phyloP scores from a whole-genome alignment of 1,140 invertebrate genomes.

The Latrodectus geometricus region DNA sequence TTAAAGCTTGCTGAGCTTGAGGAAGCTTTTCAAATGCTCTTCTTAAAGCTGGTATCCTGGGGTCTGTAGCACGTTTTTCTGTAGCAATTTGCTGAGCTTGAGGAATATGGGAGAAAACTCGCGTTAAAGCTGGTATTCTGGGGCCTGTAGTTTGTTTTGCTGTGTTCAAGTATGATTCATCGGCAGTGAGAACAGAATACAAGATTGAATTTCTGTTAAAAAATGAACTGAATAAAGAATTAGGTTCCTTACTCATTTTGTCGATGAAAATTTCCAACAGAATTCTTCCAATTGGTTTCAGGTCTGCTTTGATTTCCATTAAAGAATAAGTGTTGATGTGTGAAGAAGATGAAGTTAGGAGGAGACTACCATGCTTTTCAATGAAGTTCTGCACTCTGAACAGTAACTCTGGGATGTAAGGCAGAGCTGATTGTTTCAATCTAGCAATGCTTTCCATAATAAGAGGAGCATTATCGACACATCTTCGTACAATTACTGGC shows the following conservation, averaged over 20 bases:
- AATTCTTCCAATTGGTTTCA: background rate
- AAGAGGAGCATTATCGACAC: background rate
- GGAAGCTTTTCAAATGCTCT: too few species aligned
- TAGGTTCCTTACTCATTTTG: background rate
- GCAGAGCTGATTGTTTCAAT: background rate
- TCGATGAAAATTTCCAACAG: background rate
- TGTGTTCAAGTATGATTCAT: background rate
- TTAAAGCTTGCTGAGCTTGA: too few species aligned
- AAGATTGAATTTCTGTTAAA: background rate
- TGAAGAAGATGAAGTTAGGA: background rate
- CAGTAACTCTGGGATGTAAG: background rate
- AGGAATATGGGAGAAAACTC: too few species aligned
- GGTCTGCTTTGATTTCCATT: background rate
- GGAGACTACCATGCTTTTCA: background rate
- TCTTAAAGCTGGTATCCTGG: too few species aligned
- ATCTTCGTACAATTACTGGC: background rate
- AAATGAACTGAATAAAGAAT: background rate
- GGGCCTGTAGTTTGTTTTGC: background rate
- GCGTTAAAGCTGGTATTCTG: background rate
- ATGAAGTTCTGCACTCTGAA: background rate
- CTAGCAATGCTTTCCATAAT: background rate
- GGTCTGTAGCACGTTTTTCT: too few species aligned
- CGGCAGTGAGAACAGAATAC: background rate
- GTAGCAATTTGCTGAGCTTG: too few species aligned
- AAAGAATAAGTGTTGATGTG: background rate